Base-by-base conservation (phyloP, 2,797 vertebrate species). In the Picus viridis region DNA sequence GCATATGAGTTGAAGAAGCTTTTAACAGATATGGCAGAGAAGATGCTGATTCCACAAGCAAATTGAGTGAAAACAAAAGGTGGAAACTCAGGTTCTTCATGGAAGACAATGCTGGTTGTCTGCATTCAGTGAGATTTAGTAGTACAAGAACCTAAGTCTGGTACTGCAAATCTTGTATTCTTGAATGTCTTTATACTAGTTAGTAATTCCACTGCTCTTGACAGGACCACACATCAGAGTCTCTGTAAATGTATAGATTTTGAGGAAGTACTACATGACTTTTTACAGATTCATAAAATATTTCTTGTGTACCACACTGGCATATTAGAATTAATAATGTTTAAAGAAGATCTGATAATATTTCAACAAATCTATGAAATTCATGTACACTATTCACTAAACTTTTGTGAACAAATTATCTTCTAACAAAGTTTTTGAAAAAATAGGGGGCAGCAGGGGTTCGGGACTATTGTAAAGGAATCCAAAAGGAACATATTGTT, bases 31-130 rank as follows among this genome's bases (percentile, higher is more conserved):
- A 63, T 4, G 9, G 24, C 36, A 75, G 64, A 72, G 90, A 84
- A 86, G 7, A 47, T 68, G 77, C 88, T 91, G 71, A 82, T 64
- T 61, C 14, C 30, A 32, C 39, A 32, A 81, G 10, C 72, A 4
- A 89, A 86, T 67, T 70, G 90, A 93, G 32, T 70, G 73, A 61
- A 94, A 94, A 77, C 61, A 79, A 91, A 93, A 83, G 90, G 54
- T 83, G 82, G 68, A 92, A 68, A 53, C 91, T 74, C 32, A 84
- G 34, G 23, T 71, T 90, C 74, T 88, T 79, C 36, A 64, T 10
- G 5, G 54, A 86, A 83, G 69, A 90, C 79, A 79, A n/a, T 82
- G 88, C 63, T 34, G 27, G 9, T 54, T 16, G 64, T 88, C 67
- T 81, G 43, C 77, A 70, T 85, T 90, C 89, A 91, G 58, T 70